Percentiles rank a stretch among this genome's conserved stretches.
phyloP scores from a whole-genome alignment of 2,113 vertebrate species.

The Chaetorhynchus papuensis region DNA sequence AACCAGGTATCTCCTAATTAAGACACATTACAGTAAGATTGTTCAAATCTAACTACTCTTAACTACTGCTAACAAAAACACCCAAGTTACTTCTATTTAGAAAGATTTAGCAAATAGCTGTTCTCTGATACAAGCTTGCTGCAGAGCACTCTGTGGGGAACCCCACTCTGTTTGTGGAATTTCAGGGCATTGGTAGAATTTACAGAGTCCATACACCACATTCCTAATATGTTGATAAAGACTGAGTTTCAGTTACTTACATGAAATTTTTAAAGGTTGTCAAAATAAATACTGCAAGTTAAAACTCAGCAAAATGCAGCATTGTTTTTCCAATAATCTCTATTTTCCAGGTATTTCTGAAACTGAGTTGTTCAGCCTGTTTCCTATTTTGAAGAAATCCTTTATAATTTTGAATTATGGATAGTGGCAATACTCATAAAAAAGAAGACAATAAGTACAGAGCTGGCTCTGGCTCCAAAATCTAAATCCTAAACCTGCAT shows the following conservation, averaged over 20 bases:
- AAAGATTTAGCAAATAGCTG: background rate
- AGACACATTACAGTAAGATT: background rate
- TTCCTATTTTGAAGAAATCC: background rate
- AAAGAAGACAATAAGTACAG: background rate
- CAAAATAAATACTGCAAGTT: background rate
- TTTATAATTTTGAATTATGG: background rate
- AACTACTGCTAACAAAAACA: background rate
- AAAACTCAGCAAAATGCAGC: background rate
- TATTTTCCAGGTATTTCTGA: background rate
- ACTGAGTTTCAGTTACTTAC: background rate
- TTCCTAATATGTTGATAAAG: slow-evolving; percentile 2
- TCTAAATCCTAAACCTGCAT: background rate
- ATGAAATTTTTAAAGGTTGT: background rate
- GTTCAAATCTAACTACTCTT: too few species aligned
- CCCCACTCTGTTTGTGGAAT: background rate
- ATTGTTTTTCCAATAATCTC: background rate
- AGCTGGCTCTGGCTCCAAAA: background rate
- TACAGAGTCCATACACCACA: background rate
- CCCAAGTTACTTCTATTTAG: background rate
- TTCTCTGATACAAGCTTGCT: background rate
- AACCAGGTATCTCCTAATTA: background rate
- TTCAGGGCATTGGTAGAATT: slow-evolving; percentile 7
- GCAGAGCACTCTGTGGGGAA: background rate
- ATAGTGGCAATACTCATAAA: background rate
- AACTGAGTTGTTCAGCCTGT: background rate